Evolutionary conservation across 2,797 vertebrate species (phyloP).

Genomic region (Platalea minor): DNA sequence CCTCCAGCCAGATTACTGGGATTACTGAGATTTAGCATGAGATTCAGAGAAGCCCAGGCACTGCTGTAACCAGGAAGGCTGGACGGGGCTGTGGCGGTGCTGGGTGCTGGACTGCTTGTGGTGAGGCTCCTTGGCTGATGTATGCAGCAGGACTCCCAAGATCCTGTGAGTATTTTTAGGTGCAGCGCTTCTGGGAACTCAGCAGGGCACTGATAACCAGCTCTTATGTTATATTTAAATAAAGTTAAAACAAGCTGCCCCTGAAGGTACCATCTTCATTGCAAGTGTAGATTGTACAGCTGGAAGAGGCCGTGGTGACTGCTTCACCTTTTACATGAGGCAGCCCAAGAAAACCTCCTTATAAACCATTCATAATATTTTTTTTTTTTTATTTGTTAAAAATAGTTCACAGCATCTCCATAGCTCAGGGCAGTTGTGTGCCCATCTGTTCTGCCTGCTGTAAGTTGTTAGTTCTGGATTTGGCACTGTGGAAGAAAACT

Average conservation of each 20-base stretch:
- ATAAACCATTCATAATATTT: not conserved
- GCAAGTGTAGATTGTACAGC: not conserved
- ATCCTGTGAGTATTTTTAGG: not conserved
- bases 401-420: slow-evolving; percentile 19
- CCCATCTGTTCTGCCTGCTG: slow-evolving; percentile 52
- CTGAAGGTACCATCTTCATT: not conserved
- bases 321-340: not conserved
- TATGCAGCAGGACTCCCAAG: fast-evolving
- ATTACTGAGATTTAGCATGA: not conserved
- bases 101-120: not conserved
- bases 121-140: not conserved
- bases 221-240: not conserved
- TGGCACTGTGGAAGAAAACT: slow-evolving; percentile 30
- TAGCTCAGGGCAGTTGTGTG: slow-evolving; percentile 48
- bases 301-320: not conserved
- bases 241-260: not conserved
- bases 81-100: not conserved
- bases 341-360: not conserved
- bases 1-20: not conserved
- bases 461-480: slow-evolving; percentile 41
- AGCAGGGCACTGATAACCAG: not conserved
- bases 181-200: not conserved
- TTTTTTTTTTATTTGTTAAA: not conserved
- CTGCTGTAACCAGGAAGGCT: not conserved
- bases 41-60: not conserved